Conservation (phyloP, 1,140 invertebrate species). For the Eciton burchellii region DNA sequence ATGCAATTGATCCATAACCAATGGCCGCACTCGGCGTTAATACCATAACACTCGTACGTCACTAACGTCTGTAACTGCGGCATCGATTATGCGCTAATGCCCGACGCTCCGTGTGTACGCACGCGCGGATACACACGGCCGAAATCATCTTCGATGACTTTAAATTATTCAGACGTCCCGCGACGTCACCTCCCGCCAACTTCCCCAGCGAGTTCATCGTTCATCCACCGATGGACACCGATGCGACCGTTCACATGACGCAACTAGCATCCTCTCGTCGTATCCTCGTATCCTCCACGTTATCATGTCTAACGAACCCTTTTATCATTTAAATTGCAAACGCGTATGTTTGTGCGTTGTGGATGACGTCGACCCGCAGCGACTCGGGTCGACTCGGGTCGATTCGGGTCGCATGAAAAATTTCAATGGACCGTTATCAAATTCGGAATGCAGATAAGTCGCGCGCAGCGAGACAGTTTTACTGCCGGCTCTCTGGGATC, state of each 20-base stretch:
- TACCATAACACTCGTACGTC: conserved; percentile 71
- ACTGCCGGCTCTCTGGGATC: conserved; percentile 72
- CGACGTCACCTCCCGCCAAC: no score
- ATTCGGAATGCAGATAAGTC: conserved; percentile 79
- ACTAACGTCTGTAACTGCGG: conserved; percentile 57
- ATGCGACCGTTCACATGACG: no score
- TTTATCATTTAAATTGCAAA: background rate
- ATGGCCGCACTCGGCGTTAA: conserved; percentile 67
- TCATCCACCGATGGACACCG: background rate
- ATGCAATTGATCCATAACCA: conserved; percentile 72
- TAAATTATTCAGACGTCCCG: conserved; percentile 43
- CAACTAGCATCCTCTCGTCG: background rate
- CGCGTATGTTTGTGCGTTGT: no score
- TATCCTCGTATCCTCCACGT: background rate
- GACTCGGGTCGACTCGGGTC: no score
- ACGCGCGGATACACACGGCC: background rate
- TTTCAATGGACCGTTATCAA: conserved; percentile 79
- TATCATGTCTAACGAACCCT: background rate
- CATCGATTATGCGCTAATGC: conserved; percentile 52
- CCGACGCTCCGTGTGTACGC: background rate
- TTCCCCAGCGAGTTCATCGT: background rate
- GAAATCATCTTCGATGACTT: conserved; percentile 43
- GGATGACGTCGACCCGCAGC: background rate
- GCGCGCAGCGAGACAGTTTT: conserved; percentile 65
- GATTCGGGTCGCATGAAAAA: conserved; percentile 68